Evolutionary conservation across 2,797 vertebrate genomes (phyloP).

Genomic region (Channallabes apus): DNA sequence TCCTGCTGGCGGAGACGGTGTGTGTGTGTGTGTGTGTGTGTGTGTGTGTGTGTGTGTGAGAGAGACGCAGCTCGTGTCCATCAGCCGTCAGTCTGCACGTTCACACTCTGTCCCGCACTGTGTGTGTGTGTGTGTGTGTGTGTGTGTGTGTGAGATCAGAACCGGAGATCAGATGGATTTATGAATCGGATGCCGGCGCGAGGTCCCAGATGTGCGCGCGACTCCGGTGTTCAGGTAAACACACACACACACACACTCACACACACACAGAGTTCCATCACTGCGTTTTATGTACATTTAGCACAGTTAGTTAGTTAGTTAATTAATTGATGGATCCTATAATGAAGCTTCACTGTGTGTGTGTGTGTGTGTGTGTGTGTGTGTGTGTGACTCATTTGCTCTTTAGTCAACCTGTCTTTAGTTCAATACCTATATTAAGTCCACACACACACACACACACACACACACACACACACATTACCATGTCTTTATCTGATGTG

Average conservation of each 20-base stretch:
- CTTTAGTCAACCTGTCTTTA: background rate
- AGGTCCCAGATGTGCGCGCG: slow-evolving; percentile 7
- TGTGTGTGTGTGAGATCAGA: background rate
- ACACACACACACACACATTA: background rate
- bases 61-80: background rate
- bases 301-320: background rate
- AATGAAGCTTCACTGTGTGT: background rate
- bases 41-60: background rate
- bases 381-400: background rate
- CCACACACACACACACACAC: background rate
- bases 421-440: background rate
- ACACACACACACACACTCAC: slow-evolving; percentile 17
- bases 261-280: background rate
- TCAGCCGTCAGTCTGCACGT: background rate
- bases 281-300: background rate
- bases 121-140: background rate
- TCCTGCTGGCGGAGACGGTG: background rate
- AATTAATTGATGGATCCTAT: background rate
- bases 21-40: slow-evolving; percentile 14
- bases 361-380: background rate
- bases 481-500: background rate
- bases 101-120: background rate
- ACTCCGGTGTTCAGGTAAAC: slow-evolving; percentile 12
- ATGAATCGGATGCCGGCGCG: slow-evolving; percentile 8
- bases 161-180: slow-evolving; percentile 14